A percentile compares a stretch with the other conserved stretches of the same genome.
phyloP scores from a whole-genome alignment of 2,797 vertebrate genomes.

The Kryptopterus vitreolus region DNA sequence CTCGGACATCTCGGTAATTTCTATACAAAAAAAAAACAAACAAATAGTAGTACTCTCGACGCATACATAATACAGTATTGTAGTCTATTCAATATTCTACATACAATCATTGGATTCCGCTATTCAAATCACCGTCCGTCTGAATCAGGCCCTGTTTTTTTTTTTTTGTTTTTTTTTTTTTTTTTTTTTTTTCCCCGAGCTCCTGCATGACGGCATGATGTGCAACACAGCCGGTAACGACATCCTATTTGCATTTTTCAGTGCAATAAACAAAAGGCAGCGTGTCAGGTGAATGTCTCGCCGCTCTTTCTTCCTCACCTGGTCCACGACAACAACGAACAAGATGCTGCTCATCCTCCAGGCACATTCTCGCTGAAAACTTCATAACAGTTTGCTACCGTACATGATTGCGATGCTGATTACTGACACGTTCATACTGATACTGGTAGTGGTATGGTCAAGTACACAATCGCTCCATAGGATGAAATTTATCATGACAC shows the following conservation, averaged over 20 bases:
- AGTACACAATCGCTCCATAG: not conserved
- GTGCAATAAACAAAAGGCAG: constrained; percentile 14
- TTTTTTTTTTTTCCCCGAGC: not conserved
- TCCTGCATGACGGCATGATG: constrained; percentile 17
- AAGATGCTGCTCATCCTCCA: not conserved
- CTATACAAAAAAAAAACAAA: not conserved
- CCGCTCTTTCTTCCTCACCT: not conserved
- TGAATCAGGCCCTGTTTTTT: not conserved
- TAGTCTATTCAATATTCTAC: not conserved
- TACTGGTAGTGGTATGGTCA: not conserved
- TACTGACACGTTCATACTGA: not conserved
- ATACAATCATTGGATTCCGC: not conserved
- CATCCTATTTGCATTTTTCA: not conserved
- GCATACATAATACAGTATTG: not conserved
- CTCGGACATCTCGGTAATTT: not conserved
- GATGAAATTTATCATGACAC: not conserved
- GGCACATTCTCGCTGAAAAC: not conserved
- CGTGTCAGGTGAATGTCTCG: not conserved
- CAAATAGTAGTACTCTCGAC: not conserved
- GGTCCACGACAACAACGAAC: not conserved
- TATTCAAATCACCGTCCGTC: not conserved
- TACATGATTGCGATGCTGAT: not conserved
- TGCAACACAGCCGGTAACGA: constrained; percentile 16
- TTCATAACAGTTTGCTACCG: not conserved
- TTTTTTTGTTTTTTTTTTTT: not conserved